Evolutionary conservation across 2,888 invertebrate genomes (phyloP).

Genomic region (Deilephila elpenor): DNA sequence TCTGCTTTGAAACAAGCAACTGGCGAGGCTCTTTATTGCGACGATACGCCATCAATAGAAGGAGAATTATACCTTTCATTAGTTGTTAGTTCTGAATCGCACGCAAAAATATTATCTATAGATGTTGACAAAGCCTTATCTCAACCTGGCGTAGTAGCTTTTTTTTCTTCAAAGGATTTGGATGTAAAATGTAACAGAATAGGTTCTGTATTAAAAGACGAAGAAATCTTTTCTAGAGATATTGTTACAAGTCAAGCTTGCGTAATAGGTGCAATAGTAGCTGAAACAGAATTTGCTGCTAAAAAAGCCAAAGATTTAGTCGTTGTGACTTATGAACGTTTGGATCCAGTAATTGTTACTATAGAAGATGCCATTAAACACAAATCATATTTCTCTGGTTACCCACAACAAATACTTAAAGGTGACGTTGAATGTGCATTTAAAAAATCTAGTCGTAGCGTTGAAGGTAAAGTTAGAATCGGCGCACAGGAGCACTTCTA

Average conservation of each 20-base stretch:
- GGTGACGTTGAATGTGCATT: conserved; percentile 89
- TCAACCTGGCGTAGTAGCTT: conserved; percentile 91
- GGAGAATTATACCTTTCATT: conserved; percentile 92
- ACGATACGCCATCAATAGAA: conserved; percentile 90
- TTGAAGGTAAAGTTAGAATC: conserved; percentile 88
- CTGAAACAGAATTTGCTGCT: conserved; percentile 89
- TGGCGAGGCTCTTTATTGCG: conserved; percentile 95
- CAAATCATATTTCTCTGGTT: conserved; percentile 86
- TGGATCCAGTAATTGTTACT: conserved; percentile 91
- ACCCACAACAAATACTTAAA: conserved; percentile 81
- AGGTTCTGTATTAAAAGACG: conserved; percentile 91
- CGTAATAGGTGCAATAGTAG: conserved; percentile 91
- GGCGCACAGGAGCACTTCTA: conserved; percentile 97
- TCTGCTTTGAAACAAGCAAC: conserved; percentile 95
- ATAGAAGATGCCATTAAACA: conserved; percentile 93
- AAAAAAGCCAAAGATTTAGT: conserved; percentile 92
- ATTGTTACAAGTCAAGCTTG: conserved; percentile 92
- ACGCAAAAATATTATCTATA: conserved; percentile 91
- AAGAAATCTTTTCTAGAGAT: conserved; percentile 91
- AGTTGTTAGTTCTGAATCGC: conserved; percentile 90
- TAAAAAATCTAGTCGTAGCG: conserved; percentile 85
- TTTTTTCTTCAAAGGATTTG: conserved; percentile 90
- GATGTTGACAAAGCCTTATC: conserved; percentile 90
- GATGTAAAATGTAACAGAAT: conserved; percentile 86
- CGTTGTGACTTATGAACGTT: conserved; percentile 90